These are phyloP conservation scores for Sparus aurata DNA, from an alignment of 2,797 vertebrate species.

Conservation along the genomic window DNA sequence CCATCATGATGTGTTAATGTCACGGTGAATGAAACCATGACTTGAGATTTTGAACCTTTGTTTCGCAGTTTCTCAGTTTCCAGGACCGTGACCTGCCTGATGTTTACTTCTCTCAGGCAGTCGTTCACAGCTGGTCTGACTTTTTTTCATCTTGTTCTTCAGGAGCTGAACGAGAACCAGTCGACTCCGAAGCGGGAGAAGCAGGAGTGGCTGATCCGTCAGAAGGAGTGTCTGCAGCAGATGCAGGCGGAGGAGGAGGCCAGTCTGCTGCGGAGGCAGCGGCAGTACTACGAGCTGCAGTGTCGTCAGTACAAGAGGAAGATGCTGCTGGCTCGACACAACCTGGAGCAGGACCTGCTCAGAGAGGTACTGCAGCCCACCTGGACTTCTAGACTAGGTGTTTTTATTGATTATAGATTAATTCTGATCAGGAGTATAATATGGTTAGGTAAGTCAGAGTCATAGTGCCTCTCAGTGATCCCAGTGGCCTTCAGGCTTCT, in stretches of 20 bases:
- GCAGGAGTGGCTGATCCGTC: constrained; percentile 92
- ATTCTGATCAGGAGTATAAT: no score
- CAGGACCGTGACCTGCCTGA: no score
- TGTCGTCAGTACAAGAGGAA: constrained; percentile 94
- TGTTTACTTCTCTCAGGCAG: no score
- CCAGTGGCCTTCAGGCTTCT: no score
- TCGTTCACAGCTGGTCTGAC: background rate
- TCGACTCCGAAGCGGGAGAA: constrained; percentile 94
- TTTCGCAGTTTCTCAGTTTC: no score
- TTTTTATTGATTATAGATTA: no score
- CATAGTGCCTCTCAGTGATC: no score
- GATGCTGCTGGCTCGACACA: constrained; percentile 91
- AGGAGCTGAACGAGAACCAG: constrained; percentile 94
- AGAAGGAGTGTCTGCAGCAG: constrained; percentile 94
- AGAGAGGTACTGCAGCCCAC: constrained; percentile 80
- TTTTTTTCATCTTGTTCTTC: background rate
- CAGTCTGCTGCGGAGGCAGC: constrained; percentile 88
- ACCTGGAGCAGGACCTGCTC: constrained; percentile 93
- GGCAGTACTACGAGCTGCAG: constrained; percentile 93
- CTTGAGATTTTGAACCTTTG: no score
- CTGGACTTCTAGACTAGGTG: no score
- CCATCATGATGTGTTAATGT: no score
- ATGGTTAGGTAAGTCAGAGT: no score
- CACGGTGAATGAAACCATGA: no score
- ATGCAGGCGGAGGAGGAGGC: constrained; percentile 94